Conservation (phyloP, 2,797 vertebrate species). For the Acanthiza pusilla region DNA sequence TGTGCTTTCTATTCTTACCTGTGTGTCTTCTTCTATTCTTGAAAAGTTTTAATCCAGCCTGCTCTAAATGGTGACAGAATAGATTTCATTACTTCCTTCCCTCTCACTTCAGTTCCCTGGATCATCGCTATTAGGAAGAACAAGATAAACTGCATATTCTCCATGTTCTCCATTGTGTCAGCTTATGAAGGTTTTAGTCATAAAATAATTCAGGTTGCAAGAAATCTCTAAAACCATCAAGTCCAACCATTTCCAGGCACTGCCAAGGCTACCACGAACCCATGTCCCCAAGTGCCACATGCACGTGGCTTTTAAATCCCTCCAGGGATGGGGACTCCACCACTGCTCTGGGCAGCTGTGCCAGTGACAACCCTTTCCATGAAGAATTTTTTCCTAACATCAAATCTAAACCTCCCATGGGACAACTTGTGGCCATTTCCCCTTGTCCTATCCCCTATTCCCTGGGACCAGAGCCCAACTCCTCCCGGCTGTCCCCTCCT, state of each 20-base stretch:
- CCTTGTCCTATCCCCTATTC: not conserved
- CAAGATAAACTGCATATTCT: not conserved
- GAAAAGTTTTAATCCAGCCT: slow-evolving; percentile 12
- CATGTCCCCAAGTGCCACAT: not conserved
- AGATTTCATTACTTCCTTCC: not conserved
- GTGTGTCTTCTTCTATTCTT: not conserved
- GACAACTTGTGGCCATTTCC: fast-evolving
- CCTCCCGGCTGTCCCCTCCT: not conserved
- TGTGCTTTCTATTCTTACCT: not conserved
- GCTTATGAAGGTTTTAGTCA: not conserved
- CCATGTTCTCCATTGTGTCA: not conserved
- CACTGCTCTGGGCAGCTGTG: not conserved
- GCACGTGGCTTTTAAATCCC: not conserved
- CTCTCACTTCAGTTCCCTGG: not conserved
- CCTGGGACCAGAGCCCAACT: not conserved
- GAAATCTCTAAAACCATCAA: not conserved
- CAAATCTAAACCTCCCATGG: not conserved
- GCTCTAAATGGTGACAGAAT: not conserved
- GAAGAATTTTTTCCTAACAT: not conserved
- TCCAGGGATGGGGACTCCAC: not conserved
- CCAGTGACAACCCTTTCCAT: not conserved
- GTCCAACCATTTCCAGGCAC: not conserved
- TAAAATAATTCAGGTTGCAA: not conserved
- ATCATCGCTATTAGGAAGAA: not conserved
- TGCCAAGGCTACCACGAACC: not conserved